A percentile compares a stretch with the other conserved stretches of the same genome.
phyloP scores from a whole-genome alignment of 2,888 invertebrate species.

The Oasisia sp. region DNA sequence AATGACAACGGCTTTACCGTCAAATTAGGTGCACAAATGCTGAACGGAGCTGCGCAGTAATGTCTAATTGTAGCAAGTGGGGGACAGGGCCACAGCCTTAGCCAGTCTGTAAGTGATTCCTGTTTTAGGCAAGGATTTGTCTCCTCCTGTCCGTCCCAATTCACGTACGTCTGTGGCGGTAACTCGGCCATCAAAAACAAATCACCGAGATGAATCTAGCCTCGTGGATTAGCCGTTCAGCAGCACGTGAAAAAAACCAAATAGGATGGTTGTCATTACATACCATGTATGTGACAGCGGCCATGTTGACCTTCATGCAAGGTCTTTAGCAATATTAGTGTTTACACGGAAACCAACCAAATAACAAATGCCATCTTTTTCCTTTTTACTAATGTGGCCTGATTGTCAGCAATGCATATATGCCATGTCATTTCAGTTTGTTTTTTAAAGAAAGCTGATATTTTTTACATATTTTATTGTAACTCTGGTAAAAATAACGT shows the following conservation, averaged over 20 bases:
- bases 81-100: background rate
- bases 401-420: too few relatives aligned
- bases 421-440: too few relatives aligned
- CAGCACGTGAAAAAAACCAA: background rate
- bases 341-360: background rate
- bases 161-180: background rate
- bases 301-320: background rate
- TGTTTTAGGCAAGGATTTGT: slow-evolving; percentile 7
- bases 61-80: background rate
- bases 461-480: background rate
- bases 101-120: background rate
- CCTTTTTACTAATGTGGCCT: too few relatives aligned
- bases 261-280: background rate
- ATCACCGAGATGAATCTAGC: background rate
- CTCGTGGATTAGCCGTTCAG: background rate
- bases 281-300: background rate
- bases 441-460: background rate
- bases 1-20: background rate
- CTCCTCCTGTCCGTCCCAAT: background rate
- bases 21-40: background rate
- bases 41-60: background rate
- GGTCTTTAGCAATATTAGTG: background rate
- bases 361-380: background rate
- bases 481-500: background rate
- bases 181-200: background rate